Percentiles rank a stretch among this genome's conserved stretches.
Evolutionary conservation across 2,797 vertebrate species (phyloP).

Genomic region (Poliocrania exsul): DNA sequence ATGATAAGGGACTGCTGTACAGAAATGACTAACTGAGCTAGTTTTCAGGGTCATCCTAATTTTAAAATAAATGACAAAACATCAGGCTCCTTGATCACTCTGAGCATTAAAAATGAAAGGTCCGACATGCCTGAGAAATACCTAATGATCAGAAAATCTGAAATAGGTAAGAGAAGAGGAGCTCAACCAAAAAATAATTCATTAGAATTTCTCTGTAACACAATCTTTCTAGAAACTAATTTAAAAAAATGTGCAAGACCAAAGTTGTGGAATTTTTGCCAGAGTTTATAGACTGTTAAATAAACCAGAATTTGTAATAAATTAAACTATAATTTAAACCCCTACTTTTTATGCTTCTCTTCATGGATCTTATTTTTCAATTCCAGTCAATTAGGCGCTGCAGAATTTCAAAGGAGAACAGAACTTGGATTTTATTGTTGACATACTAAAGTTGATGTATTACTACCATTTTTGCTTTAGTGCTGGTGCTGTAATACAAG

Average conservation of each 20-base stretch:
- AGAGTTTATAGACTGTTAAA: slow-evolving; percentile 15
- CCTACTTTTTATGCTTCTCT: not conserved
- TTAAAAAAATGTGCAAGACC: not conserved
- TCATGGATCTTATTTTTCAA: not conserved
- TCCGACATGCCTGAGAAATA: slow-evolving; percentile 49
- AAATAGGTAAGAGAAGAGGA: slow-evolving; percentile 30
- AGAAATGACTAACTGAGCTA: slow-evolving; percentile 50
- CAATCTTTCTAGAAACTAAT: not conserved
- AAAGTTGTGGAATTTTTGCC: not conserved
- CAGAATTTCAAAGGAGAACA: not conserved
- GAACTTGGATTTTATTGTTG: slow-evolving; percentile 1
- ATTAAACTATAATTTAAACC: not conserved
- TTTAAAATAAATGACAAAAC: slow-evolving; percentile 66
- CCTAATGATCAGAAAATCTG: slow-evolving; percentile 53
- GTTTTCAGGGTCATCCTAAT: slow-evolving; percentile 64
- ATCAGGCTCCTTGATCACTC: slow-evolving; percentile 49
- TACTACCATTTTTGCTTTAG: not conserved
- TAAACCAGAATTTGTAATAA: slow-evolving; percentile 11
- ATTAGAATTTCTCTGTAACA: not conserved
- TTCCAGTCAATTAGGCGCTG: not conserved
- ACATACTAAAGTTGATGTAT: not conserved
- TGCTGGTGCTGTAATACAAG: not conserved
- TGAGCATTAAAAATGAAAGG: slow-evolving; percentile 46
- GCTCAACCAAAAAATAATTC: slow-evolving; percentile 26
- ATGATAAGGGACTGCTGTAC: slow-evolving; percentile 35